Evolutionary conservation across 2,113 vertebrate species (phyloP).

Genomic region (Delphinapterus leucas): DNA sequence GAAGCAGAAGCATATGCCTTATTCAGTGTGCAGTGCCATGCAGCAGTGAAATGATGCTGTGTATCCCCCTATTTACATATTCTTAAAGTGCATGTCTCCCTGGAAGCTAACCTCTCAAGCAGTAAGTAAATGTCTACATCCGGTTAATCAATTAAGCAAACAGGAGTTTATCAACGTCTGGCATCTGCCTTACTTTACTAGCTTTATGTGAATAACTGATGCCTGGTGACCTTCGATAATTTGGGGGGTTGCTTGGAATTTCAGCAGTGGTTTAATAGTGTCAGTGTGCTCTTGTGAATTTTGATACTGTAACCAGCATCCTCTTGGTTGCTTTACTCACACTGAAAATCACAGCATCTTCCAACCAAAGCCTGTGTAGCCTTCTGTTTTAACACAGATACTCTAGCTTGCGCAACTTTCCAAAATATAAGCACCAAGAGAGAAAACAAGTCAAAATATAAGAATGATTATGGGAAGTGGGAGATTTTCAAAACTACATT

Average conservation of each 20-base stretch:
- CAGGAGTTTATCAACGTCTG: conserved; percentile 63
- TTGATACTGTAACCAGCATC: background rate
- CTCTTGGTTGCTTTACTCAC: background rate
- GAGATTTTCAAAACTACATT: background rate
- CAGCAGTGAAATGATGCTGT: conserved; percentile 13
- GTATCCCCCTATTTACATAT: background rate
- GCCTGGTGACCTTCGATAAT: conserved; percentile 70
- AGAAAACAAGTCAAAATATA: background rate
- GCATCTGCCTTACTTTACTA: conserved; percentile 58
- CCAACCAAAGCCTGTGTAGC: background rate
- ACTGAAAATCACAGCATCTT: background rate
- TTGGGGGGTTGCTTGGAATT: conserved; percentile 46
- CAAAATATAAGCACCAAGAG: background rate
- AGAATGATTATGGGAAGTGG: background rate
- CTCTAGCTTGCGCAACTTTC: background rate
- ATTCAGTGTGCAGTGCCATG: conserved; percentile 49
- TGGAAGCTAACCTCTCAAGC: background rate
- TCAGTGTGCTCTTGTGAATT: background rate
- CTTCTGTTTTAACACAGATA: background rate
- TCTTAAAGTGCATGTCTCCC: background rate
- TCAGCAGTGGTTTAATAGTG: background rate
- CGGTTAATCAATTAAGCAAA: conserved; percentile 71
- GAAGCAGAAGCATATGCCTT: conserved; percentile 36
- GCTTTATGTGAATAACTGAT: conserved; percentile 59
- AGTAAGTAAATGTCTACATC: conserved; percentile 55